phyloP scores from a whole-genome alignment of 2,888 invertebrate genomes.

The Drosophila atripex region DNA sequence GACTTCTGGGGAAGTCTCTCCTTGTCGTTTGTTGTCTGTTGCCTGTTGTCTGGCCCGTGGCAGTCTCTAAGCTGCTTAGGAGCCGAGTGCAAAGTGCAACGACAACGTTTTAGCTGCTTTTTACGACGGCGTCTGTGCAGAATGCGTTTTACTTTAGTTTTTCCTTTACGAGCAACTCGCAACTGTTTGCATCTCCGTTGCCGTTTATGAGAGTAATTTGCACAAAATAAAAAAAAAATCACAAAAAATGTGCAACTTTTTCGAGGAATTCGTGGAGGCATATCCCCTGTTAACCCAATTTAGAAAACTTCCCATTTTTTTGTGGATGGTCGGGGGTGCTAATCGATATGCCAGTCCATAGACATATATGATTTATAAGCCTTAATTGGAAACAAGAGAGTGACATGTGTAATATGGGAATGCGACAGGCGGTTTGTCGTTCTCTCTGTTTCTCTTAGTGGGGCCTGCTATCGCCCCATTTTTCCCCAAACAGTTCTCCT shows the following conservation, averaged over 20 bases:
- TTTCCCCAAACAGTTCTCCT: constrained; percentile 15
- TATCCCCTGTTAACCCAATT: constrained; percentile 58
- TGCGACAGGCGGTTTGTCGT: constrained; percentile 7
- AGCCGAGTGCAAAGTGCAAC: constrained; percentile 39
- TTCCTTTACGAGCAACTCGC: constrained; percentile 35
- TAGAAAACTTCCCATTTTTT: constrained; percentile 30
- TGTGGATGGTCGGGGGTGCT: constrained; percentile 3
- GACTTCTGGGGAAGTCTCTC: constrained; percentile 7
- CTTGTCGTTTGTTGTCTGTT: not conserved
- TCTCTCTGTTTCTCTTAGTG: not conserved
- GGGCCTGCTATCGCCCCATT: constrained; percentile 2
- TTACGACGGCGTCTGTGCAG: constrained; percentile 32
- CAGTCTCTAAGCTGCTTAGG: constrained; percentile 34
- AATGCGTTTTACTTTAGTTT: constrained; percentile 18
- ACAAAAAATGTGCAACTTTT: constrained; percentile 10
- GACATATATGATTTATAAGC: constrained; percentile 48
- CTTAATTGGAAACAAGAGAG: constrained; percentile 44
- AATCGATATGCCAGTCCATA: constrained; percentile 31
- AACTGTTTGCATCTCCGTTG: constrained; percentile 25
- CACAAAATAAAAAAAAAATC: constrained; percentile 28
- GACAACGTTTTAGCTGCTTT: constrained; percentile 21
- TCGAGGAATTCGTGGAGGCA: not conserved
- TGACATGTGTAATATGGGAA: constrained; percentile 46
- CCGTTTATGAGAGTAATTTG: constrained; percentile 34
- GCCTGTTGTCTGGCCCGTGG: constrained; percentile 25